Conservation (phyloP, 2,888 invertebrate species). For the Nipponacmea schrenckii region DNA sequence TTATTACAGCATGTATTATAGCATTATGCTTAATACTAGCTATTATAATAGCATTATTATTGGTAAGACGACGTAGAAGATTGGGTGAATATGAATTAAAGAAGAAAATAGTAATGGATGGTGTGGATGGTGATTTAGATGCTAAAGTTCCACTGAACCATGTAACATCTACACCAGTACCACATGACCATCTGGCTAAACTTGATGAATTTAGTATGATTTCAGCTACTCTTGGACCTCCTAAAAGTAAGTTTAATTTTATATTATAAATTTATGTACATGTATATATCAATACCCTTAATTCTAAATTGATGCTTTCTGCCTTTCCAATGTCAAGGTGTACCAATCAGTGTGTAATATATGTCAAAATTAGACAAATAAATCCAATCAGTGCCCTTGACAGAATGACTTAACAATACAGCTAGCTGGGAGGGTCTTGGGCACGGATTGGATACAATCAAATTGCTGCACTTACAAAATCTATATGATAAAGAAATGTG, state of each 20-base stretch:
- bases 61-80: slow-evolving; percentile 39
- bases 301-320: too few species aligned
- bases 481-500: too few species aligned
- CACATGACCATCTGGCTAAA: slow-evolving; percentile 49
- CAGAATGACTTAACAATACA: too few species aligned
- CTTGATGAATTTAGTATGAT: slow-evolving; percentile 62
- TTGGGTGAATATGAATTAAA: slow-evolving; percentile 39
- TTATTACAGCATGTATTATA: slow-evolving; percentile 45
- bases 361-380: too few species aligned
- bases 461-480: too few species aligned
- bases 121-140: slow-evolving; percentile 42
- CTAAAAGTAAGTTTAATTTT: slow-evolving; percentile 36
- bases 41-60: slow-evolving; percentile 48
- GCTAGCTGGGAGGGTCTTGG: too few species aligned
- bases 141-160: slow-evolving; percentile 46
- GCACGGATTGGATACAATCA: too few species aligned
- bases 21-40: slow-evolving; percentile 46
- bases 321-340: too few species aligned
- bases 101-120: slow-evolving; percentile 31
- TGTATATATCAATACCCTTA: too few species aligned
- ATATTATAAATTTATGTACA: too few species aligned
- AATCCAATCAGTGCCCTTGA: too few species aligned
- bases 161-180: slow-evolving; percentile 32
- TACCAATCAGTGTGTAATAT: too few species aligned
- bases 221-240: slow-evolving; percentile 49